Base-by-base conservation (phyloP, 2,888 invertebrate genomes). In the Argynnis bischoffii region DNA sequence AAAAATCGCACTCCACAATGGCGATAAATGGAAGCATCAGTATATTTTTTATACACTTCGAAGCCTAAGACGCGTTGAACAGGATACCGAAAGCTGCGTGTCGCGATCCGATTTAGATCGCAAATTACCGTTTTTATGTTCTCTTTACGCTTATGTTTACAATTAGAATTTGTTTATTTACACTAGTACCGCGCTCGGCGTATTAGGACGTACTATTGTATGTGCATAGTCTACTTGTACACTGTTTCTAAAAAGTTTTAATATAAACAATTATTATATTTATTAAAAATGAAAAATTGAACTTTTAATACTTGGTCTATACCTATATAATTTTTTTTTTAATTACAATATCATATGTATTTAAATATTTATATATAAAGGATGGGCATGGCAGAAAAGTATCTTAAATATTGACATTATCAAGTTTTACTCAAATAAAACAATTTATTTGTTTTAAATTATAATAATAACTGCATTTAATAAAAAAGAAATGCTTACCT, bases 81-180 rank as follows among this genome's bases (percentile, higher is more conserved):
- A 71, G 61, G 72, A 73, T 67, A 70, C 76, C 70, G 68, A 72
- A 72, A 74, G 70, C 70, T 74, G 73, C 76, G 75, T 74, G 72
- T 73, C 76, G 72, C 73, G 70, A 72, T 73, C 78, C 75, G 80
- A 80, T 79, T 81, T 80, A 81, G 80, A 83, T 86, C 79, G 83
- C 83, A 76, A 85, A 83, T 84, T 78, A 80, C 78, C 78, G 81
- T 81, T 84, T 84, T 87, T 83, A 86, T 85, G 86, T 83, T 85
- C 83, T 79, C 81, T 84, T 84, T 82, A 83, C 84, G 85, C 79
- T 78, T 77, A 77, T 91, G 92, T 92, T 91, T 91, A 91, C 89
- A 86, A 82, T 78, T 77, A 79, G 75, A 79, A 75, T 84, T 85
- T 92, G 92, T 92, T 92, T 92, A 91, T 92, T 90, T 92, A 91